Evolutionary conservation across 35 echinoderm and acorn worm genomes (phyloP).

Genomic region (Lytechinus variegatus): DNA sequence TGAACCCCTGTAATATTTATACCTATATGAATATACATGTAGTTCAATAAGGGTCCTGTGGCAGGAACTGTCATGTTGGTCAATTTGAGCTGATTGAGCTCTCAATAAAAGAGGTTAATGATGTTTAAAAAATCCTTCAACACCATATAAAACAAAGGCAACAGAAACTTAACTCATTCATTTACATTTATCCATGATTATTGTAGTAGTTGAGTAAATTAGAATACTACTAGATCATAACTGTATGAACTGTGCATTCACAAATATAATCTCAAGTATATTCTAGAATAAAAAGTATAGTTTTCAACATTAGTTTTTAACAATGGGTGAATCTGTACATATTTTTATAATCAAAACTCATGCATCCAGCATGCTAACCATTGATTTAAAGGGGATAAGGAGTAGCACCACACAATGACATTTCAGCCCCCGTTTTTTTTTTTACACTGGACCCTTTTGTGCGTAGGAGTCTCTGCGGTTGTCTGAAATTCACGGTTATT

Average conservation of each 20-base stretch:
- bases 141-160: no score
- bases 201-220: neutral
- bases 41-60: no score
- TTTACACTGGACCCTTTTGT: slow-evolving; percentile 39
- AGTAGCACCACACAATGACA: slow-evolving; percentile 22
- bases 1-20: no score
- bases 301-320: no score
- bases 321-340: neutral
- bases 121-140: no score
- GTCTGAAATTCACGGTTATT: slow-evolving; percentile 52
- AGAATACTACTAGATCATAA: neutral
- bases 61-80: no score
- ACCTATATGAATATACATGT: no score
- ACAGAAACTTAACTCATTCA: no score
- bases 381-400: neutral
- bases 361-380: neutral
- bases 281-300: neutral
- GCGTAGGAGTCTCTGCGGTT: slow-evolving; percentile 20
- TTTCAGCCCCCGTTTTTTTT: neutral
- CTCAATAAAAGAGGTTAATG: no score
- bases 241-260: neutral
- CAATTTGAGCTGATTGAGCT: no score
- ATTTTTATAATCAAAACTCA: neutral
- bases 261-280: neutral
- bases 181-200: no score